Conservation (phyloP, 2,797 vertebrate species). For the Pantherophis vulpinus region DNA sequence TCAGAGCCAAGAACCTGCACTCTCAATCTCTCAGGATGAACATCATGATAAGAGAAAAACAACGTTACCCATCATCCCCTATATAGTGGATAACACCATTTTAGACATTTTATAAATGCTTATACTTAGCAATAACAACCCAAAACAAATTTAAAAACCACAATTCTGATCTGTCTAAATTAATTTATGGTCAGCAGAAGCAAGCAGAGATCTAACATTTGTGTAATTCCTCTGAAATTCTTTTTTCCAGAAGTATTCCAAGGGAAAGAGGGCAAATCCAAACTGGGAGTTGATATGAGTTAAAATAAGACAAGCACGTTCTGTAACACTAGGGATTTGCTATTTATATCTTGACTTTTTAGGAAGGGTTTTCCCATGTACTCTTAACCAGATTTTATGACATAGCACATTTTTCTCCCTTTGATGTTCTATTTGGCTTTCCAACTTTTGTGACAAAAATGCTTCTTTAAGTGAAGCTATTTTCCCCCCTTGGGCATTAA, state of each 20-base stretch:
- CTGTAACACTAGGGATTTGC: background rate
- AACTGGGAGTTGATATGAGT: background rate
- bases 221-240: background rate
- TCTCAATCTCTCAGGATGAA: background rate
- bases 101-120: background rate
- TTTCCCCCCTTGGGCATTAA: too few species aligned
- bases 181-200: background rate
- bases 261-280: background rate
- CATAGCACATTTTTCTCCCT: background rate
- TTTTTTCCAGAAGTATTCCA: background rate
- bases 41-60: background rate
- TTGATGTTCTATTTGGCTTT: background rate
- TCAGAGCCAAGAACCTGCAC: background rate
- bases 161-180: background rate
- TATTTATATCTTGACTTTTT: background rate
- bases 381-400: slow-evolving; percentile 13
- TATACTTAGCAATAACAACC: background rate
- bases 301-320: background rate
- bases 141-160: background rate
- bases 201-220: background rate
- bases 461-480: background rate
- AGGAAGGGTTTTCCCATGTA: background rate
- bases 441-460: background rate
- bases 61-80: background rate
- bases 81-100: background rate